phyloP scores from a whole-genome alignment of 1,140 invertebrate species.

The Lucilia sericata region DNA sequence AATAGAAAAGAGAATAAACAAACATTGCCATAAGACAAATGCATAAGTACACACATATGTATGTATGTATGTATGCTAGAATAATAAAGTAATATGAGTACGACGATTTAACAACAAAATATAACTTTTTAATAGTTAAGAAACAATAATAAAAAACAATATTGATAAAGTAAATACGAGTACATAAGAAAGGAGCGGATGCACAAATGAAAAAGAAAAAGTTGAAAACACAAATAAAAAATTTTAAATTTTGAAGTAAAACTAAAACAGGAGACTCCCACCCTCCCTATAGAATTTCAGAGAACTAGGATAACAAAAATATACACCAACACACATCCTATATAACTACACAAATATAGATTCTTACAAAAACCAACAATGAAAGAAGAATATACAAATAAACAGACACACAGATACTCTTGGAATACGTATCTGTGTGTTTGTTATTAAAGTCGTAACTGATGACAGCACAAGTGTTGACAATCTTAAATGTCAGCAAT shows the following conservation, averaged over 20 bases:
- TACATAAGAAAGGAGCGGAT: too few relatives aligned
- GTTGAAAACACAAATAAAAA: neutral
- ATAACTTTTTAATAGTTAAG: conserved; percentile 23
- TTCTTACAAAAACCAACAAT: neutral
- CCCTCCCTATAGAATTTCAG: neutral
- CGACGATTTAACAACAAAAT: neutral
- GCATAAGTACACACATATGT: neutral
- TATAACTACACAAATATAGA: neutral
- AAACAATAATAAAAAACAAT: conserved; percentile 2
- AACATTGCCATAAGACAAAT: neutral
- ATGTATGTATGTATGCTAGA: neutral
- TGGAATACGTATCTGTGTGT: neutral
- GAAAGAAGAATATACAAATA: neutral
- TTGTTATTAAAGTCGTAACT: conserved; percentile 5
- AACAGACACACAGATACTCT: too few relatives aligned
- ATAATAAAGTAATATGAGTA: neutral
- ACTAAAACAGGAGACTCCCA: neutral
- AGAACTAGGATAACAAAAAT: neutral
- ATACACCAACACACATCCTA: too few relatives aligned
- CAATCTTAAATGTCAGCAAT: conserved; percentile 26
- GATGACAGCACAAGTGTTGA: conserved; percentile 25
- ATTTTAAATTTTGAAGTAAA: neutral
- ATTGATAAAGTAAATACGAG: conserved; percentile 23
- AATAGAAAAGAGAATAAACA: conserved; percentile 3
- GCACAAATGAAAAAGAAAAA: neutral